A percentile compares a stretch with the other conserved stretches of the same genome.
These are phyloP conservation scores for Syngnathus scovelli DNA, from an alignment of 2,113 vertebrate species.

Conservation along the genomic window DNA sequence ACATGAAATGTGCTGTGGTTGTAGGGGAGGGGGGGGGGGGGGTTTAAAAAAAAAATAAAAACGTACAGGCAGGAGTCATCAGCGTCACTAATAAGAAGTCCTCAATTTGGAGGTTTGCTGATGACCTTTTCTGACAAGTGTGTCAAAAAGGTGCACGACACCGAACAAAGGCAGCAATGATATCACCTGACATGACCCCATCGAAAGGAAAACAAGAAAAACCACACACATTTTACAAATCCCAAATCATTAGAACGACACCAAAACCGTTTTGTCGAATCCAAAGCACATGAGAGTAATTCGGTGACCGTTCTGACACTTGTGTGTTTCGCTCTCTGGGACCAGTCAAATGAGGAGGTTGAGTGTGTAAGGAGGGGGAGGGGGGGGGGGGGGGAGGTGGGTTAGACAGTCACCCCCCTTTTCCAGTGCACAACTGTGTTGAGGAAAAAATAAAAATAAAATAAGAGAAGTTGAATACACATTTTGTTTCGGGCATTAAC, in stretches of 20 bases:
- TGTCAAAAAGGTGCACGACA: neutral
- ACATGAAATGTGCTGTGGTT: slow-evolving; percentile 9
- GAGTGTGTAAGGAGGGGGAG: slow-evolving; percentile 5
- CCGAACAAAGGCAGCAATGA: slow-evolving; percentile 57
- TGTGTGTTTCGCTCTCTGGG: slow-evolving; percentile 41
- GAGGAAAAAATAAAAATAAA: slow-evolving; percentile 45
- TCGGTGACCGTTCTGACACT: slow-evolving; percentile 37
- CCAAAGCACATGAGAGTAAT: slow-evolving; percentile 46
- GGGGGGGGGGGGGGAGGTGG: slow-evolving; percentile 45
- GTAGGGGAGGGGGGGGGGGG: neutral
- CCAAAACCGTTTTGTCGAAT: slow-evolving; percentile 63
- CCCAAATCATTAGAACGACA: slow-evolving; percentile 37
- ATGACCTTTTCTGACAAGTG: slow-evolving; percentile 15
- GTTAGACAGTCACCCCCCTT: slow-evolving; percentile 46
- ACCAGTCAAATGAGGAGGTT: neutral
- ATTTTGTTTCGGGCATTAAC: slow-evolving; percentile 3
- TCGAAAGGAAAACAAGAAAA: neutral
- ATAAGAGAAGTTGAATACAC: slow-evolving; percentile 34
- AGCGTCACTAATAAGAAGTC: slow-evolving; percentile 16
- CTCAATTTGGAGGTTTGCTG: slow-evolving; percentile 6
- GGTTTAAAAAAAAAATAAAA: neutral
- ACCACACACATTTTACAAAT: slow-evolving; percentile 46
- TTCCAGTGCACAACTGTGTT: slow-evolving; percentile 68
- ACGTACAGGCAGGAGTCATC: slow-evolving; percentile 36
- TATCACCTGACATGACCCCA: slow-evolving; percentile 20